Conservation (phyloP, 2,888 invertebrate genomes). For the Saturnia japonica region DNA sequence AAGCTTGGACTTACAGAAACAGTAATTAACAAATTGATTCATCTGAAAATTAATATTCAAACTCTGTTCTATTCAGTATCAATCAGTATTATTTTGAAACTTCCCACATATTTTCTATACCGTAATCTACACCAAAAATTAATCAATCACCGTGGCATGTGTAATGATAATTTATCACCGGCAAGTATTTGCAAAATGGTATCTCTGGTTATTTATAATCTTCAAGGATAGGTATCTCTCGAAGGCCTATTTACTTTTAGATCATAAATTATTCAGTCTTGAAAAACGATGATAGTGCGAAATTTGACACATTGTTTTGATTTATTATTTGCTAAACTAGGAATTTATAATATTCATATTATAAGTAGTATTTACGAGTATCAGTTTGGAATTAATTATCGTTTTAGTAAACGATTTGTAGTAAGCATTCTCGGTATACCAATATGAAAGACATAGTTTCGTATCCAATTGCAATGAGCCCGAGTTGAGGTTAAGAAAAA, state of each 20-base stretch:
- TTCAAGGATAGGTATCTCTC: neutral
- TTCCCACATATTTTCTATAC: neutral
- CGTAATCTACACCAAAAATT: constrained; percentile 35
- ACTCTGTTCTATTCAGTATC: neutral
- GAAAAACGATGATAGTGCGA: constrained; percentile 8
- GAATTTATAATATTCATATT: neutral
- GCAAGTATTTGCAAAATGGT: constrained; percentile 49
- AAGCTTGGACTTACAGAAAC: too few relatives aligned
- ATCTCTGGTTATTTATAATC: neutral
- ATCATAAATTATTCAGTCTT: constrained; percentile 12
- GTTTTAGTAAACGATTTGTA: too few relatives aligned
- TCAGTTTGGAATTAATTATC: too few relatives aligned
- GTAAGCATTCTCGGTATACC: too few relatives aligned
- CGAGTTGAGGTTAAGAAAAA: too few relatives aligned
- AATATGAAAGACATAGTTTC: too few relatives aligned
- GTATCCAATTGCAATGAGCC: too few relatives aligned
- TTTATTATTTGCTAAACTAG: neutral
- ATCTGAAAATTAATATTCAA: neutral
- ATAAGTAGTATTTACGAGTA: too few relatives aligned
- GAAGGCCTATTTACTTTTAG: neutral
- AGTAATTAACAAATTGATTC: neutral
- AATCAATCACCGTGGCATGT: constrained; percentile 55
- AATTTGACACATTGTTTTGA: constrained; percentile 10
- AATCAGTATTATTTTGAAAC: neutral
- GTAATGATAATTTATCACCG: constrained; percentile 62